Conservation (phyloP, 2,797 vertebrate genomes). For the Leptoclinus maculatus region DNA sequence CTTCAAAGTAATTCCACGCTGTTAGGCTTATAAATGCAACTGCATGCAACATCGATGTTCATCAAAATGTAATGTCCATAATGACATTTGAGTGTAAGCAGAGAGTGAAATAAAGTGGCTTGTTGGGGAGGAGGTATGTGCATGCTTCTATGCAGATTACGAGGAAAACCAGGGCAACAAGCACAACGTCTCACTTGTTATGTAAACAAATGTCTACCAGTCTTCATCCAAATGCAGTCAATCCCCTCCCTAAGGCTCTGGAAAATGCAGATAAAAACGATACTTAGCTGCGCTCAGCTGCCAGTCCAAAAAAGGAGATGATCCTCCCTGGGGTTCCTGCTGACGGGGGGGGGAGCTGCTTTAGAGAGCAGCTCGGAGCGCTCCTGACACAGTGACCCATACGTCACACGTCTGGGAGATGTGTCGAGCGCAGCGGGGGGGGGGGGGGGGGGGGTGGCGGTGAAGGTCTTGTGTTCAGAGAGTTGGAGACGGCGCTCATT, state of each 20-base stretch:
- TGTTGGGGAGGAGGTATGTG: background rate
- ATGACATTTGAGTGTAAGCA: background rate
- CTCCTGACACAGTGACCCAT: conserved; percentile 65
- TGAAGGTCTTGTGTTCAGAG: background rate
- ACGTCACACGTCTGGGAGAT: conserved; percentile 47
- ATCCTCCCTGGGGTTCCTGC: conserved; percentile 60
- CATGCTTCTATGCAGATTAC: background rate
- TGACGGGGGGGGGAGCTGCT: conserved; percentile 60
- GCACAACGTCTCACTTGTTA: conserved; percentile 23
- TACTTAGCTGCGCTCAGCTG: conserved; percentile 53
- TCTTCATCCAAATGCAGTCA: conserved; percentile 42
- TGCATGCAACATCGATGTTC: background rate
- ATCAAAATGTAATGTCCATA: background rate
- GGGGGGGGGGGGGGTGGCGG: background rate
- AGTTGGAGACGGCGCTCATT: background rate
- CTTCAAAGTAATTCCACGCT: background rate
- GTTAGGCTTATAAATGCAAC: background rate
- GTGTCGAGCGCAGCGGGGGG: background rate
- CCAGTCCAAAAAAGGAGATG: conserved; percentile 65
- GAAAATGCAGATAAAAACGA: conserved; percentile 47
- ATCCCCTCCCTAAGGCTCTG: conserved; percentile 26
- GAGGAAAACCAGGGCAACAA: conserved; percentile 1
- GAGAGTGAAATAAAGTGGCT: background rate
- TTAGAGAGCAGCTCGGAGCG: conserved; percentile 31
- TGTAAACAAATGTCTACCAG: conserved; percentile 25